phyloP scores from a whole-genome alignment of 2,888 invertebrate genomes.

The Apamea monoglypha region DNA sequence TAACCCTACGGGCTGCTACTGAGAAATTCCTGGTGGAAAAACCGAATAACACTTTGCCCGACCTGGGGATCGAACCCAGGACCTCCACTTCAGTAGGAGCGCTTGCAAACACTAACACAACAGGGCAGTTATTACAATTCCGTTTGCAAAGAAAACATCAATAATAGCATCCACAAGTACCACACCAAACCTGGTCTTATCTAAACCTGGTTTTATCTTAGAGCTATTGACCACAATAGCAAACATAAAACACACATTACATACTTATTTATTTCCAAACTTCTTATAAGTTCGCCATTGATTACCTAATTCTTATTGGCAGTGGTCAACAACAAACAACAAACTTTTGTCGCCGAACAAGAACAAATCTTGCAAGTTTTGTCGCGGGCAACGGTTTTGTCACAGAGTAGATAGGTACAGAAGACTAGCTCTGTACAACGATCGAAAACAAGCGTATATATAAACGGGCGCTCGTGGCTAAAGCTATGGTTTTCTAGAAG shows the following conservation, averaged over 20 bases:
- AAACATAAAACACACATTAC: slow-evolving; percentile 30
- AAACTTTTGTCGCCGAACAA: slow-evolving; percentile 63
- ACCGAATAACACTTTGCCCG: neutral
- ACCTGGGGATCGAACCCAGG: neutral
- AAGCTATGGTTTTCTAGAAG: neutral
- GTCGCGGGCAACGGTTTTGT: slow-evolving; percentile 48
- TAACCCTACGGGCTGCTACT: neutral
- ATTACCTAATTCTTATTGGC: slow-evolving; percentile 63
- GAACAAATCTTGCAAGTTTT: slow-evolving; percentile 68
- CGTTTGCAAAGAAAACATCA: neutral
- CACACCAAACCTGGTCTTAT: neutral
- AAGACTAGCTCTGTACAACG: neutral
- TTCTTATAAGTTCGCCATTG: slow-evolving; percentile 56
- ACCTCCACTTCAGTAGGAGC: neutral
- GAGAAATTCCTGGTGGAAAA: neutral
- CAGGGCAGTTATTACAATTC: neutral
- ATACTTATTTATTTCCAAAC: slow-evolving; percentile 32
- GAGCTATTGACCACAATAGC: neutral
- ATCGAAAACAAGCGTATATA: neutral
- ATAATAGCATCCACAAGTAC: neutral
- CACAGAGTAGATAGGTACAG: neutral
- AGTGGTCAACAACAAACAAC: slow-evolving; percentile 58
- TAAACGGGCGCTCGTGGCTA: neutral
- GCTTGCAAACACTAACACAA: neutral
- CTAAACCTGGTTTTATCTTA: too few species aligned